Conservation (phyloP, 1,140 invertebrate species). For the Ceratina calcarata region DNA sequence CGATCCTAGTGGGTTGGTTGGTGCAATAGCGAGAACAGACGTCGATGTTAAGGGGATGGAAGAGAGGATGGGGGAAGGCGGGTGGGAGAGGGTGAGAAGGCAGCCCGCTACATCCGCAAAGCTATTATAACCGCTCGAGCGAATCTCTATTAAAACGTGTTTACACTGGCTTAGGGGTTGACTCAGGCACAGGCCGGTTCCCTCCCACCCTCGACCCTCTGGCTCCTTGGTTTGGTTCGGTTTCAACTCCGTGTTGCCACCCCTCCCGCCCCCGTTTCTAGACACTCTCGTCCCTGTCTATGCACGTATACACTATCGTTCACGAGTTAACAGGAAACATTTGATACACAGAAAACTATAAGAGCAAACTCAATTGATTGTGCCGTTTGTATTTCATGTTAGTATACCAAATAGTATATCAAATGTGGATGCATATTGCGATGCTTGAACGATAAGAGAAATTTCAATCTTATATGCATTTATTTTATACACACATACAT, state of each 20-base stretch:
- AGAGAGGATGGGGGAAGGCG: not conserved
- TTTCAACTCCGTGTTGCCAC: conserved; percentile 63
- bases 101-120: conserved; percentile 78
- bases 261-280: conserved; percentile 36
- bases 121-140: conserved; percentile 82
- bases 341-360: too few relatives aligned
- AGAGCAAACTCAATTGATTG: too few relatives aligned
- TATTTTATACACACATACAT: too few relatives aligned
- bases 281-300: too few relatives aligned
- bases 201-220: conserved; percentile 61
- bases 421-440: too few relatives aligned
- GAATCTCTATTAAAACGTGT: conserved; percentile 82
- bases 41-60: conserved; percentile 18
- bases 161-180: conserved; percentile 81
- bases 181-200: conserved; percentile 69
- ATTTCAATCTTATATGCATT: too few relatives aligned
- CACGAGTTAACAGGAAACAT: too few relatives aligned
- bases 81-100: conserved; percentile 62
- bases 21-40: conserved; percentile 62
- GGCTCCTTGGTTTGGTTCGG: conserved; percentile 68
- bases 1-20: conserved; percentile 2
- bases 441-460: too few relatives aligned
- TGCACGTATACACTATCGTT: too few relatives aligned
- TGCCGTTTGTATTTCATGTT: too few relatives aligned
- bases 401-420: too few relatives aligned